Base-by-base conservation (phyloP, 2,797 vertebrate genomes). In the Buphagus erythrorhynchus region DNA sequence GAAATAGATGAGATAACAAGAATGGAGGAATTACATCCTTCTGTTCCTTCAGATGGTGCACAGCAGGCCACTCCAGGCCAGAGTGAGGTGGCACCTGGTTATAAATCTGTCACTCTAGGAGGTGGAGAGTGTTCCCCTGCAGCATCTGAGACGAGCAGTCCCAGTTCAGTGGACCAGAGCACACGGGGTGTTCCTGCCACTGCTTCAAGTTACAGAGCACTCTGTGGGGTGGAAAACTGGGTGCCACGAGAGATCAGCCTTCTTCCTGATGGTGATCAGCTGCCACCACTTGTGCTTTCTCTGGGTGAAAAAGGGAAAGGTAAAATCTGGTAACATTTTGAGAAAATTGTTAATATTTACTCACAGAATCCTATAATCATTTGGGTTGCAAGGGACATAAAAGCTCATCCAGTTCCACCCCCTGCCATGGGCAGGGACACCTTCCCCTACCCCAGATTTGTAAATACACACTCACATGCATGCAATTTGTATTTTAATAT, bases 221-320 rank as follows among this genome's bases (percentile, higher is more conserved):
- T 99, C 3, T 98, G 98, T 96, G 98, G 97, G 24, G 80, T 99
- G 38, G 97, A 98, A 21, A 98, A 98, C 43, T 97, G 91, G 16
- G 98, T 99, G 67, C 93, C 48, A 65, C 98, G 96, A 45, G 92
- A 97, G 4, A 81, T 98, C 82, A 99, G 98, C 94, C 98, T 99
- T 91, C 83, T 99, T 87, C 98, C 99, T 12, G 98, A 98, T 16
- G 98, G 97, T 29, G 97, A 98, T 5, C 97, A 97, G 43, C 98
- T 99, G 20, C 99, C 99, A 5, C 99, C 99, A 1, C 98, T 99
- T 71, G 48, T 99, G 69, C 97, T 99, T 94, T 91, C 97, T 75
- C 98, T 97, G 14, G 98, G 97, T 85, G 98, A 98, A 92, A 98
- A 98, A 5, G 96, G 96, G 89, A 97, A 98, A 98, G 99, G 99